phyloP scores from a whole-genome alignment of 2,888 invertebrate species.

The Caenorhabditis becei region DNA sequence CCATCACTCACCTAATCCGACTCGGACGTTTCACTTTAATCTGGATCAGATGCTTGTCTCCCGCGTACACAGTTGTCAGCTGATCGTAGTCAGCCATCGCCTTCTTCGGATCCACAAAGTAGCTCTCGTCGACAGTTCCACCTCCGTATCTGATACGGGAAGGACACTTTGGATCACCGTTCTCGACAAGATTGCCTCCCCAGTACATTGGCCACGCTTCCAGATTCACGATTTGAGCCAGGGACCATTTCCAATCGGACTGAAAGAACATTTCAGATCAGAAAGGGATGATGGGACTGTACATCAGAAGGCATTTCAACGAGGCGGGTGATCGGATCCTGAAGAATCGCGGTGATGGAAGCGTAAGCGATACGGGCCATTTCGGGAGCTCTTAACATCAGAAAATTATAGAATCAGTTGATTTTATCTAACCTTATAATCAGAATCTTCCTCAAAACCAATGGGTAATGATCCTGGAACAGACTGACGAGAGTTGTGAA shows the following conservation, averaged over 20 bases:
- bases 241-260: slow-evolving; percentile 78
- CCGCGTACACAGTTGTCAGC: slow-evolving; percentile 81
- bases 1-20: slow-evolving; percentile 67
- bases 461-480: slow-evolving; percentile 81
- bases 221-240: slow-evolving; percentile 78
- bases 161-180: slow-evolving; percentile 78
- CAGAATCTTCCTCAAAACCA: slow-evolving; percentile 79
- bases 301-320: slow-evolving; percentile 81
- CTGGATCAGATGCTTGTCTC: slow-evolving; percentile 81
- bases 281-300: background rate
- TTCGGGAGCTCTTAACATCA: slow-evolving; percentile 76
- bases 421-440: slow-evolving; percentile 71
- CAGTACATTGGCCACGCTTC: slow-evolving; percentile 81
- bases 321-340: slow-evolving; percentile 76
- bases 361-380: slow-evolving; percentile 81
- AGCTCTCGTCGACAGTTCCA: slow-evolving; percentile 80
- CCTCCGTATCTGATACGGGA: slow-evolving; percentile 73
- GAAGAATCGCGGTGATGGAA: slow-evolving; percentile 80
- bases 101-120: slow-evolving; percentile 75
- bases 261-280: slow-evolving; percentile 20
- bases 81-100: slow-evolving; percentile 80
- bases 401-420: background rate
- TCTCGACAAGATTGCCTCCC: slow-evolving; percentile 78
- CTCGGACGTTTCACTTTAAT: slow-evolving; percentile 75
- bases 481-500: slow-evolving; percentile 81